phyloP scores from a whole-genome alignment of 2,888 invertebrate species.

The Calameuta filiformis region DNA sequence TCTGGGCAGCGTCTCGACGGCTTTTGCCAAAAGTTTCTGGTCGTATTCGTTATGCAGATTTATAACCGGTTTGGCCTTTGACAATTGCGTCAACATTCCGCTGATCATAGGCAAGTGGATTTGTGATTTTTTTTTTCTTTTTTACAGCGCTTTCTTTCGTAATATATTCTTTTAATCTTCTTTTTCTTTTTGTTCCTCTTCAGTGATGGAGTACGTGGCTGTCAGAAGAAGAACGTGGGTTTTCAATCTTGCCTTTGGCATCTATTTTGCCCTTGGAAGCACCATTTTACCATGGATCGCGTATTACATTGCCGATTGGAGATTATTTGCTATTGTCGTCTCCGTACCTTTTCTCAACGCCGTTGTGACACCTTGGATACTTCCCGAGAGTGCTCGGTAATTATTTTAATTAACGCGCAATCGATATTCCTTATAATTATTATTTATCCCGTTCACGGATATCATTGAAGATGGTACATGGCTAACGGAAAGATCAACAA shows the following conservation, averaged over 20 bases:
- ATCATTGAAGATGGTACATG: conserved; percentile 66
- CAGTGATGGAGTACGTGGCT: conserved; percentile 69
- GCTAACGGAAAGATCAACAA: conserved; percentile 66
- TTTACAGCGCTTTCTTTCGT: neutral
- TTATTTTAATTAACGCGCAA: neutral
- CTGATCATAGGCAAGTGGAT: conserved; percentile 66
- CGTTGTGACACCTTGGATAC: conserved; percentile 65
- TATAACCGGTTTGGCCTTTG: conserved; percentile 69
- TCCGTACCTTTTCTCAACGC: conserved; percentile 65
- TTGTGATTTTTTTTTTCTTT: neutral
- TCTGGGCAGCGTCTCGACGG: conserved; percentile 66
- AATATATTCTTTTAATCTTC: neutral
- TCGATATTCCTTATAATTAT: conserved; percentile 11
- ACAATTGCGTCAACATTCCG: conserved; percentile 69
- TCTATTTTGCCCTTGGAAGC: conserved; percentile 68
- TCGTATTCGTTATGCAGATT: conserved; percentile 67
- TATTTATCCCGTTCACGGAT: conserved; percentile 6
- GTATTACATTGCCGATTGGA: conserved; percentile 67
- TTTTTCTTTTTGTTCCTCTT: conserved; percentile 16
- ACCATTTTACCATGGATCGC: conserved; percentile 69
- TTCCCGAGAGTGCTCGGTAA: conserved; percentile 69
- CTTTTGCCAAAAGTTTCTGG: conserved; percentile 64
- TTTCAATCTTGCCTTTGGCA: conserved; percentile 68
- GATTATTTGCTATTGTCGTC: conserved; percentile 64
- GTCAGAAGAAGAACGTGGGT: conserved; percentile 68